Evolutionary conservation across 2,888 invertebrate species (phyloP), one percentile per base, ranked within the genome.

Genomic region (Xestia ashworthii): DNA sequence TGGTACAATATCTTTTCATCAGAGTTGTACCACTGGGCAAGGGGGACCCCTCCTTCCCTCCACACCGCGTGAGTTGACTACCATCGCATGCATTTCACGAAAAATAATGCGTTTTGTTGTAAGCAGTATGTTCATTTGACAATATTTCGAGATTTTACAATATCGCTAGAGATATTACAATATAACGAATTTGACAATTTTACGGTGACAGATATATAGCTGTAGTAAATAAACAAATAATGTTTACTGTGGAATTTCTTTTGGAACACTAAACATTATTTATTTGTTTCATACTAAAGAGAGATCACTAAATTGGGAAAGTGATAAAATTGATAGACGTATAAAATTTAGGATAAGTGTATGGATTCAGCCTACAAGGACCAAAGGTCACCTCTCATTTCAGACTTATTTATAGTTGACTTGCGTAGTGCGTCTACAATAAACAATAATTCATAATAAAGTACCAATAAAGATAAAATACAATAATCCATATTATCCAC

Each of bases 391-490:
- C 16, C 60, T 16, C 25, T 9, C 1, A 48, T 55, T 22, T n/a
- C n/a, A 74, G 53, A 48, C 32, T 22, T 9, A 53, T 84, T 84
- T 58, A 75, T 50, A 76, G 71, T 73, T 67, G n/a, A 60, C 46
- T 81, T 72, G 14, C n/a, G 50, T 58, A 38, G 44, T 58, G 6
- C 50, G 58, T 58, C 64, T 76, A 58, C 12, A 71, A 66, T 69
- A 71, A 82, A 73, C 65, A 74, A 76, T 84, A 82, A 75, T 44
- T 82, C 58, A 64, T 70, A 53, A 53, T 58, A 48, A 74, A 78
- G 74, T 62, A 76, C 55, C 50, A 74, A 76, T 84, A 85, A 55
- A 72, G 44, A 69, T 74, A 71, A 70, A 65, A 48, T 25, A 58
- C 64, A 73, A 66, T 71, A 77, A 83, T 66, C 22, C 41, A 1